Percentiles rank a stretch among this genome's conserved stretches.
Evolutionary conservation across 2,797 vertebrate species (phyloP).

Genomic region (Erithacus rubecula): DNA sequence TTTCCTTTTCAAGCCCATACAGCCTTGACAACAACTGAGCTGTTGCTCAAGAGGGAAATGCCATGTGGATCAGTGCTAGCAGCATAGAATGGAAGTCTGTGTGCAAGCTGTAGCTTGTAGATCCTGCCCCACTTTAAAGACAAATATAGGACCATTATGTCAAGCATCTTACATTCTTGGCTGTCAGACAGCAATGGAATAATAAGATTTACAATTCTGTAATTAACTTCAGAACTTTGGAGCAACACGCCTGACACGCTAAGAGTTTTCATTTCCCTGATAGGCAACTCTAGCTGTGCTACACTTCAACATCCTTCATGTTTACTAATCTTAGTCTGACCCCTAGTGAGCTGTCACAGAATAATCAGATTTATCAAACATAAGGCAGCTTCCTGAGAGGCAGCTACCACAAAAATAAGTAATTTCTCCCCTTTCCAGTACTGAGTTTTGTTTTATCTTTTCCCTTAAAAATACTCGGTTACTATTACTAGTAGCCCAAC

Average conservation of each 20-base stretch:
- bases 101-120: not conserved
- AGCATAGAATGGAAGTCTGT: not conserved
- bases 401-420: not conserved
- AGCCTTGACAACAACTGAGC: not conserved
- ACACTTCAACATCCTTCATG: rapidly evolving
- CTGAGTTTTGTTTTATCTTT: not conserved
- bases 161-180: not conserved
- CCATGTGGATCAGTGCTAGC: not conserved
- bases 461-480: not conserved
- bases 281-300: not conserved
- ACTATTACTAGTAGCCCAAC: not conserved
- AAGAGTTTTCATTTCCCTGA: not conserved
- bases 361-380: slow-evolving; percentile 5
- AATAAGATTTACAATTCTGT: not conserved
- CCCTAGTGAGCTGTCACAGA: slow-evolving; percentile 55
- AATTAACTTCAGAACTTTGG: slow-evolving; percentile 5
- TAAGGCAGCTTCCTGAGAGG: not conserved
- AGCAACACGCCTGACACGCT: not conserved
- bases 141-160: not conserved
- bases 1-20: not conserved
- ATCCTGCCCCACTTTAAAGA: not conserved
- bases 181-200: not conserved
- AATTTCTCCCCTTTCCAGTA: not conserved
- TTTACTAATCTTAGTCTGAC: slow-evolving; percentile 61
- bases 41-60: not conserved